These are phyloP conservation scores for Tragelaphus imberbis DNA, from an alignment of 2,113 vertebrate genomes.

Conservation along the genomic window DNA sequence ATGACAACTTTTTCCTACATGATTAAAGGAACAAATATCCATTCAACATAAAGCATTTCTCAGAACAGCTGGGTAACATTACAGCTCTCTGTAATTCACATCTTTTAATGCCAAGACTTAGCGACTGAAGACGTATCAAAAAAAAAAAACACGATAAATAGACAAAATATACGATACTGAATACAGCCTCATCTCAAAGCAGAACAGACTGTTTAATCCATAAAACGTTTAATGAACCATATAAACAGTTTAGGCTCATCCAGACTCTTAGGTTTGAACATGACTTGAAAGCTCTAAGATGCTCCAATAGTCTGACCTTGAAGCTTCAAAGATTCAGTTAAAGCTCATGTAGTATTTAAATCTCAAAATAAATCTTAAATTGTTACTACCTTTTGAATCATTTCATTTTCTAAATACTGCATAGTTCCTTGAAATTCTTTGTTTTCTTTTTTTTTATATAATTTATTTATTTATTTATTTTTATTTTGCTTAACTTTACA, in stretches of 20 bases:
- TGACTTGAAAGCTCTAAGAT: neutral
- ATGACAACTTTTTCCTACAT: neutral
- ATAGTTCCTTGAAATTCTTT: neutral
- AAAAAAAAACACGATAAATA: neutral
- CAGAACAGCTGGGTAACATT: constrained; percentile 39
- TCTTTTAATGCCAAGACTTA: constrained; percentile 48
- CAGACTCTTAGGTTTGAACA: neutral
- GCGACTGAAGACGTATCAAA: neutral
- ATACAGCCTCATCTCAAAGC: neutral
- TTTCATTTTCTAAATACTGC: neutral
- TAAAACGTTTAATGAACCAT: neutral
- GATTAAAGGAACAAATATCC: constrained; percentile 30
- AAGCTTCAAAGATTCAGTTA: neutral
- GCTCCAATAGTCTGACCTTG: neutral
- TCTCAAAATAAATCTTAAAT: constrained; percentile 10
- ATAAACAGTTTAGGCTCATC: neutral
- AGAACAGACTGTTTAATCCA: neutral
- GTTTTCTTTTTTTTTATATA: no score
- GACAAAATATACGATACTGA: constrained; percentile 10
- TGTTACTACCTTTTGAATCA: neutral
- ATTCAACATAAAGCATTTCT: constrained; percentile 27
- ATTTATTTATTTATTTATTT: no score
- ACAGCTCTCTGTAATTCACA: neutral
- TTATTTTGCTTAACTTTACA: no score
- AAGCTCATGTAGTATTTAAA: neutral